Base-by-base conservation (phyloP, 2,113 vertebrate genomes). In the Euleptes europaea region DNA sequence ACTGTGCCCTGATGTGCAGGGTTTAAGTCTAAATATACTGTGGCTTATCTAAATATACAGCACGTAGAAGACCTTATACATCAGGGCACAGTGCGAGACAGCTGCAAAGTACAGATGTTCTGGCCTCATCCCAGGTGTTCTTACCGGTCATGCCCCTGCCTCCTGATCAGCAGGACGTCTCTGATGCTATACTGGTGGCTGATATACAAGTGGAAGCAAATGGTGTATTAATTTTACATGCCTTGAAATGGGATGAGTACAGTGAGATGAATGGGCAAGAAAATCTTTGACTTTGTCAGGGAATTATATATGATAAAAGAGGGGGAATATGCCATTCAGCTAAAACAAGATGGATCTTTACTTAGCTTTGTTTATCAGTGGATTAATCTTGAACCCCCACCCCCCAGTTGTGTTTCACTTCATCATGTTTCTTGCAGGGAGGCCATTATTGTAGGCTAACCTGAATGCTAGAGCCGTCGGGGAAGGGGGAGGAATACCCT, bases 401-500 rank as follows among this genome's bases (percentile, higher is more conserved):
- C 84, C 90, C 92, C 90, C 91, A 84, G n/a, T 67, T 84, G 88
- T 90, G 85, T 85, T 91, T 90, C 67, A 63, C 85, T 92, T 86
- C 4, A 42, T 91, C 54, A 86, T 0, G 0, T 67, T 88, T 85
- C 89, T 85, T 85, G 84, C 71, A 1, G 15, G 88, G 87, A 89
- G 88, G 87, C 81, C 35, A 74, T 92, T 73, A 63, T 94, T 93
- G 78, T 49, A 84, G 78, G 74, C 85, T 91, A 79, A 84, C 91
- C 87, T 91, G 90, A 94, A 88, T 88, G 49, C 76, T 84, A 92
- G 74, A 90, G 72, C 89, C 92, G 89, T 78, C 88, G 92, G 91
- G 85, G 92, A 94, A 91, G 92, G 90, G 88, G 93, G 94, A 93
- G 90, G 90, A 84, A 85, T 83, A 84, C 31, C 51, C 83, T 91